Percentiles rank a stretch among this genome's conserved stretches.
These are phyloP conservation scores for Boloria euphrosyne DNA, from an alignment of 2,888 invertebrate species.

Conservation along the genomic window DNA sequence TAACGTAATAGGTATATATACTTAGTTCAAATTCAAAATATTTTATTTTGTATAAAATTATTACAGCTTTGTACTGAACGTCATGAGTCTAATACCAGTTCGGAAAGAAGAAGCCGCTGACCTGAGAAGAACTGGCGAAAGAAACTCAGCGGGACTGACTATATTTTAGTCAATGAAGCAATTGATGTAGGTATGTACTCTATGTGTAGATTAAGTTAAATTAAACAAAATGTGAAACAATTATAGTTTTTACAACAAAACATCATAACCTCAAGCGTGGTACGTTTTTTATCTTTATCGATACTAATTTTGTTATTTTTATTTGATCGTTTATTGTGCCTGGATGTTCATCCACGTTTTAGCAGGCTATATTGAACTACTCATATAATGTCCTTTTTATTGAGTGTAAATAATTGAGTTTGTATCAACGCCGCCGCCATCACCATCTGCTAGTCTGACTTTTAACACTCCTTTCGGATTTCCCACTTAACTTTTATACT, in stretches of 20 bases:
- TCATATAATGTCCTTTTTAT: conserved; percentile 80
- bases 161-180: too few species aligned
- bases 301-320: background rate
- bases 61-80: too few species aligned
- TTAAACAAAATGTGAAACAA: background rate
- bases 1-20: too few species aligned
- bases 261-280: background rate
- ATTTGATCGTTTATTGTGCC: conserved; percentile 4
- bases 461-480: conserved; percentile 79
- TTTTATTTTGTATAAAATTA: too few species aligned
- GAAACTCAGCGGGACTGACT: too few species aligned
- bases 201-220: too few species aligned
- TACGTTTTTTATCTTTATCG: background rate
- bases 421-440: conserved; percentile 71
- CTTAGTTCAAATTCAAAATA: too few species aligned
- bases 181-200: too few species aligned
- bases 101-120: too few species aligned
- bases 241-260: background rate
- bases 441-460: conserved; percentile 71
- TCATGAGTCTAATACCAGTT: too few species aligned
- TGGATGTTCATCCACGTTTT: conserved; percentile 14
- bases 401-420: conserved; percentile 82
- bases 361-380: conserved; percentile 74
- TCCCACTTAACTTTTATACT: conserved; percentile 80
- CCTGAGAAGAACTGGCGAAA: too few species aligned